Evolutionary conservation across 92 coral and sea anemone genomes (phyloP).

Genomic region (Desmophyllum pertusum): DNA sequence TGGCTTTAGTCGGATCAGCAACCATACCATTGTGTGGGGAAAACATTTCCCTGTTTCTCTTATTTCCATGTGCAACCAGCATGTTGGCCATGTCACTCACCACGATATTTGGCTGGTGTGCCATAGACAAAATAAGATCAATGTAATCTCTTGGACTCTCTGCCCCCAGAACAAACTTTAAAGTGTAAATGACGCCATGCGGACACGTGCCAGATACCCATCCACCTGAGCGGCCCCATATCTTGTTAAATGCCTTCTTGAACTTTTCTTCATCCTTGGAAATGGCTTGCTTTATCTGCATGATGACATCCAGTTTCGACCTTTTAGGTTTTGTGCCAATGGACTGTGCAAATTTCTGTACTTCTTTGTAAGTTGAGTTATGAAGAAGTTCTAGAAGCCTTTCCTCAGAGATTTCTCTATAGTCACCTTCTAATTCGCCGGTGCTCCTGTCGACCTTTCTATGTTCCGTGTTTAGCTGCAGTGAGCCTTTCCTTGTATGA

Average conservation of each 20-base stretch:
- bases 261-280: slow-evolving; percentile 49
- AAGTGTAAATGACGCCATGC: slow-evolving; percentile 58
- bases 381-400: slow-evolving; percentile 51
- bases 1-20: slow-evolving; percentile 42
- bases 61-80: slow-evolving; percentile 51
- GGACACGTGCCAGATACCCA: slow-evolving; percentile 72
- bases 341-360: slow-evolving; percentile 24
- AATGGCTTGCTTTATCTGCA: slow-evolving; percentile 44
- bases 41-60: slow-evolving; percentile 42
- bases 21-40: slow-evolving; percentile 56
- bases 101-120: slow-evolving; percentile 52
- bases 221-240: slow-evolving; percentile 76
- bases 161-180: slow-evolving; percentile 61
- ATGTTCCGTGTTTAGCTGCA: slow-evolving; percentile 57
- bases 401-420: slow-evolving; percentile 61
- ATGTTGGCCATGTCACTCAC: slow-evolving; percentile 63
- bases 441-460: slow-evolving; percentile 32
- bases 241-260: slow-evolving; percentile 59
- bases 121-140: slow-evolving; percentile 47
- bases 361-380: slow-evolving; percentile 49
- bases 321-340: slow-evolving; percentile 50
- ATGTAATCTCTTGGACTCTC: slow-evolving; percentile 69
- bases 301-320: slow-evolving; percentile 52
- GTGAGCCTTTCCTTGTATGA: slow-evolving; percentile 28
- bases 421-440: slow-evolving; percentile 55